Conservation (phyloP, 2,888 invertebrate species). For the Dryococelus australis region DNA sequence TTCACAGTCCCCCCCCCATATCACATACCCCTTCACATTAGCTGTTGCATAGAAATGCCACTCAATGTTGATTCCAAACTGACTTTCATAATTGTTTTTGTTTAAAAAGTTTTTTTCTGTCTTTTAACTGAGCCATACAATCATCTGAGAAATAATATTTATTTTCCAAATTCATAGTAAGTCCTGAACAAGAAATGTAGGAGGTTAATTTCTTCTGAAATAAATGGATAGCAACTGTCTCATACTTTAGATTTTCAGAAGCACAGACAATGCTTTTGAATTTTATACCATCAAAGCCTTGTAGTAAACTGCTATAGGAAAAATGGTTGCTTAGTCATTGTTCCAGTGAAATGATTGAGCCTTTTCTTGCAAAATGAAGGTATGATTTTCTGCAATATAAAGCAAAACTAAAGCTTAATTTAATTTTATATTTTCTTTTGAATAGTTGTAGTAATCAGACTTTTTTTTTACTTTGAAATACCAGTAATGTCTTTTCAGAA, state of each 20-base stretch:
- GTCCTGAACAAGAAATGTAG: background rate
- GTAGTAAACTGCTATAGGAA: background rate
- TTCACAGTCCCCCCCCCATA: too few species aligned
- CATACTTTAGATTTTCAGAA: background rate
- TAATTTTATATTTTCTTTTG: background rate
- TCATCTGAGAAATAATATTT: background rate
- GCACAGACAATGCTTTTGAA: background rate
- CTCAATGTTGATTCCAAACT: too few species aligned
- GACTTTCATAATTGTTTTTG: background rate
- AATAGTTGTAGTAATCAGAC: background rate
- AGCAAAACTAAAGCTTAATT: background rate
- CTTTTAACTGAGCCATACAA: background rate
- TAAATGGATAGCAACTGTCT: background rate
- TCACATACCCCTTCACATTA: too few species aligned
- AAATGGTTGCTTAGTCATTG: background rate
- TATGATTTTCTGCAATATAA: background rate
- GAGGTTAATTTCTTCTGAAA: background rate
- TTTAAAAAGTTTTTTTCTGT: background rate
- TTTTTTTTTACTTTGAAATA: background rate
- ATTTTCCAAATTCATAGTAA: background rate
- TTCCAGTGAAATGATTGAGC: background rate
- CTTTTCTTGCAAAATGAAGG: background rate
- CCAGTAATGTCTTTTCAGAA: background rate
- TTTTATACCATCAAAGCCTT: background rate
- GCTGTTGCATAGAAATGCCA: too few species aligned